Evolutionary conservation across 2,888 invertebrate species (phyloP), one percentile per base, ranked within the genome.

Genomic region (Eupithecia exiguata): DNA sequence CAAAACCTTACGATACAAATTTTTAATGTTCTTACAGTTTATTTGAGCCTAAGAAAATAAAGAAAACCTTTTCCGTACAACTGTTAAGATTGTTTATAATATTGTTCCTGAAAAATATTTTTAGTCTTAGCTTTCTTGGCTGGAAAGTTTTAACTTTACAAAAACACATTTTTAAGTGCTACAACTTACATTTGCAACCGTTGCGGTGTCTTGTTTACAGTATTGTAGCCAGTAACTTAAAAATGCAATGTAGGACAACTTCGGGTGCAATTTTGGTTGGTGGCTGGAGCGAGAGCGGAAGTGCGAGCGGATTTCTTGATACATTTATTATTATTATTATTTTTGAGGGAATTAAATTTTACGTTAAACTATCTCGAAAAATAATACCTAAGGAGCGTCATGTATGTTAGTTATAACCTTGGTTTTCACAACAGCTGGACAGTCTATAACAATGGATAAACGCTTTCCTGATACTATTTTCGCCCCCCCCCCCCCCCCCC

Each of bases 241-340:
- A 74, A 49, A 68, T 63, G 53, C 30, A 30, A 66, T 58, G 66
- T 53, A 67, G 61, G 61, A 43, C 35, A 40, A 36, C 46, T 38
- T 49, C 35, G 35, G 25, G 12, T 0, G 5, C 12, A 12, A 21
- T 53, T 53, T 21, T 12, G 3, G 49, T 16, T 3, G 49, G 0
- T 5, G 21, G 49, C 3, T 10, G 21, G 10, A 53, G 49, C 21
- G 25, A 58, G 14, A 58, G 12, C 25, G 25, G 25, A 21, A 49
- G n/a, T 3, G 49, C 18, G 0, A 53, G n/a, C 12, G 53, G 21
- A 53, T 10, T n/a, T n/a, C n/a, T n/a, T n/a, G n/a, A n/a, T n/a
- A n/a, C n/a, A n/a, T n/a, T n/a, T n/a, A n/a, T n/a, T n/a, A n/a
- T n/a, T n/a, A n/a, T n/a, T n/a, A n/a, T n/a, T n/a, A n/a, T n/a